Evolutionary conservation across 2,113 vertebrate species (phyloP).

Genomic region (Salminus brasiliensis): DNA sequence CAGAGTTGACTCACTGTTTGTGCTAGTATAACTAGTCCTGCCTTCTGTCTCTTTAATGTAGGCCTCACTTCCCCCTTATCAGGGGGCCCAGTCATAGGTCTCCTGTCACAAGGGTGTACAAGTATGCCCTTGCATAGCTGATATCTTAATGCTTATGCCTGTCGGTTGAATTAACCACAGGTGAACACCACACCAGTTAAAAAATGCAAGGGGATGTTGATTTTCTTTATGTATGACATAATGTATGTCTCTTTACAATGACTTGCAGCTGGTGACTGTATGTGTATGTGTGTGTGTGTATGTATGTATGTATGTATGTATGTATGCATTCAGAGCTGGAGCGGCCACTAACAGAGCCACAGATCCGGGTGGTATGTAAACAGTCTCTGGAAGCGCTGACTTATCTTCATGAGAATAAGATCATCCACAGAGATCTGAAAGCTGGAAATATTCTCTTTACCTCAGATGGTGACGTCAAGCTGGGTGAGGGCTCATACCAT

Average conservation of each 20-base stretch:
- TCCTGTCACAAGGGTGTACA: background rate
- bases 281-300: background rate
- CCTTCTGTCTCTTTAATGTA: constrained; percentile 4
- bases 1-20: constrained; percentile 25
- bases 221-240: background rate
- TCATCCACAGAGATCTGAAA: constrained; percentile 97
- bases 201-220: background rate
- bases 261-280: background rate
- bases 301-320: constrained; percentile 15
- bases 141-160: no score
- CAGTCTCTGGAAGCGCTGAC: constrained; percentile 91
- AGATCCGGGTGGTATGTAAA: constrained; percentile 95
- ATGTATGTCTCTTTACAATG: background rate
- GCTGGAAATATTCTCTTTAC: constrained; percentile 97
- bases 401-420: constrained; percentile 96
- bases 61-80: background rate
- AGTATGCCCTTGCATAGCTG: no score
- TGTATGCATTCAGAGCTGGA: constrained; percentile 85
- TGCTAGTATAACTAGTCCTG: constrained; percentile 23
- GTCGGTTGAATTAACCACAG: no score
- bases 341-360: constrained; percentile 92
- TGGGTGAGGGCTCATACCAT: constrained; percentile 79
- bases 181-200: background rate
- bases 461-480: constrained; percentile 92
- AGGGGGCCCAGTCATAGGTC: background rate